Evolutionary conservation across 2,797 vertebrate species (phyloP).

Genomic region (Saxicola maurus): DNA sequence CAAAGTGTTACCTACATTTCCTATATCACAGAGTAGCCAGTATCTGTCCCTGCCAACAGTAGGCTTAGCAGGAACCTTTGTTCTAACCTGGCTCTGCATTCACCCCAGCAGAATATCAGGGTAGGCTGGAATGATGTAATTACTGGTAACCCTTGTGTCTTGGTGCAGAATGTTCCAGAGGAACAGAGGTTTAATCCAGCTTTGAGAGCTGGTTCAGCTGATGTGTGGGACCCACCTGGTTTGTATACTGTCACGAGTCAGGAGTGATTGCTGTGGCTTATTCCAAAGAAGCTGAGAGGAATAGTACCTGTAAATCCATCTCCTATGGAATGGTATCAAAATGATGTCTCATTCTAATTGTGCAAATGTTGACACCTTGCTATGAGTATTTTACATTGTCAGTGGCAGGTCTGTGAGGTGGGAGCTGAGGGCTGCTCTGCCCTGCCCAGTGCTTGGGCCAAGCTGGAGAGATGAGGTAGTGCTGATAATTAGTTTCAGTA

Average conservation of each 20-base stretch:
- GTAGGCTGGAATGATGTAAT: not conserved
- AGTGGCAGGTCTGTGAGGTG: not conserved
- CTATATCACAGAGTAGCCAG: fast-evolving
- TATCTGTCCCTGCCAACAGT: too few species aligned
- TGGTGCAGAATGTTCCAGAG: not conserved
- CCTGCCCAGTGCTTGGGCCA: not conserved
- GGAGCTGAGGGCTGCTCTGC: not conserved
- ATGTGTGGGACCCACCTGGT: not conserved
- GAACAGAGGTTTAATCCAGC: not conserved
- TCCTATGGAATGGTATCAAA: not conserved
- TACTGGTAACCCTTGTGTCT: not conserved
- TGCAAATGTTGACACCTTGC: not conserved
- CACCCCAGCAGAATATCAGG: not conserved
- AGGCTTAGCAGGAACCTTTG: not conserved
- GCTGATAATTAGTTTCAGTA: not conserved
- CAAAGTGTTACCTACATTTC: not conserved
- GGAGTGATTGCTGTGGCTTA: not conserved
- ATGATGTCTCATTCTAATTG: not conserved
- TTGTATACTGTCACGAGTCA: fast-evolving
- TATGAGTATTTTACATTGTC: not conserved
- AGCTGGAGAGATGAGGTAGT: fast-evolving
- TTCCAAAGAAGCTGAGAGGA: not conserved
- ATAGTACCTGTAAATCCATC: not conserved
- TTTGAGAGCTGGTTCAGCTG: not conserved
- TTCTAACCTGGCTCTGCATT: not conserved